phyloP scores from a whole-genome alignment of 2,113 vertebrate species.

The Ictidomys tridecemlineatus region DNA sequence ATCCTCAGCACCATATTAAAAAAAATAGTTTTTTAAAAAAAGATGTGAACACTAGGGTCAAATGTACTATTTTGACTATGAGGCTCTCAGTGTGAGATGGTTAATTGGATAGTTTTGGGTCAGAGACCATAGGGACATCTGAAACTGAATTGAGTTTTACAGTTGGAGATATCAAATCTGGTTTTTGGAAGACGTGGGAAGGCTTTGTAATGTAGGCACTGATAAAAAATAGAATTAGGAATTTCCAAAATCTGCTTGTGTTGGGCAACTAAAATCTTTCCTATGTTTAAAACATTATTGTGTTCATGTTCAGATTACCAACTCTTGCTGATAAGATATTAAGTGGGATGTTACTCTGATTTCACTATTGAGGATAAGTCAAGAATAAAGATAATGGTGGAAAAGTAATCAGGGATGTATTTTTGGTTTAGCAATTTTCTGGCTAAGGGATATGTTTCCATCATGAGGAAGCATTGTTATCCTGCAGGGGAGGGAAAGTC shows the following conservation, averaged over 20 bases:
- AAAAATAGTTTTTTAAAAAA: too few relatives aligned
- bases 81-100: not conserved
- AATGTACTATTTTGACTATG: not conserved
- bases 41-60: not conserved
- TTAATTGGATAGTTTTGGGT: not conserved
- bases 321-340: not conserved
- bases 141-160: not conserved
- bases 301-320: not conserved
- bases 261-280: conserved; percentile 2
- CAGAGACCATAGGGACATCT: not conserved
- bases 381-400: not conserved
- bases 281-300: not conserved
- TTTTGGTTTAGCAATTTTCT: not conserved
- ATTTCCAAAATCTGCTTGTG: conserved; percentile 1
- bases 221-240: not conserved
- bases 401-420: not conserved
- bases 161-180: not conserved
- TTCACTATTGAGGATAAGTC: not conserved
- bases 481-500: not conserved
- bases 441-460: not conserved
- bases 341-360: not conserved
- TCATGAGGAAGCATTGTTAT: not conserved
- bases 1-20: too few relatives aligned
- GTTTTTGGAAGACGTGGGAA: not conserved
- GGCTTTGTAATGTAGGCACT: not conserved